Conservation (phyloP, 1,140 invertebrate species). For the Sarcophaga peregrina region DNA sequence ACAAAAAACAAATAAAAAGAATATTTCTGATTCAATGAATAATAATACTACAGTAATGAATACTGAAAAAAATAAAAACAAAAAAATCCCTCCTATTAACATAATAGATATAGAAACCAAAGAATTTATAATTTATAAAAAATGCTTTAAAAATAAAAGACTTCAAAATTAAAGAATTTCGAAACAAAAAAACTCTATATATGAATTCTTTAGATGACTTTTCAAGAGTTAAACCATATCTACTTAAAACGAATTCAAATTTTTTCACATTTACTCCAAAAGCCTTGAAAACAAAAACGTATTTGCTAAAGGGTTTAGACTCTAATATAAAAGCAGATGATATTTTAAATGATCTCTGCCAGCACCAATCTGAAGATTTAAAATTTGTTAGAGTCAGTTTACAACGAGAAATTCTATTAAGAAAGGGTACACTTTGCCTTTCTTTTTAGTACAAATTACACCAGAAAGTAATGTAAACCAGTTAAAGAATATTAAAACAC, state of each 20-base stretch:
- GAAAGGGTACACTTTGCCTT: too few species aligned
- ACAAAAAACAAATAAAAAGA: background rate
- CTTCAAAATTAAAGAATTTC: slow-evolving; percentile 14
- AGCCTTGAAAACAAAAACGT: background rate
- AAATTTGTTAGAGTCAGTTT: slow-evolving; percentile 31
- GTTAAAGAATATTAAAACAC: slow-evolving; percentile 41
- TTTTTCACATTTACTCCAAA: slow-evolving; percentile 30
- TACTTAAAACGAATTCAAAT: background rate
- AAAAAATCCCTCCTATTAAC: background rate
- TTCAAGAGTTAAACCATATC: background rate
- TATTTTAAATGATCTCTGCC: slow-evolving; percentile 5
- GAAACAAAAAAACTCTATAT: background rate
- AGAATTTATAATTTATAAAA: slow-evolving; percentile 29
- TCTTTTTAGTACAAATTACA: slow-evolving; percentile 36
- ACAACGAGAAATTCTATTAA: background rate
- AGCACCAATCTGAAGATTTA: background rate
- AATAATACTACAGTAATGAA: background rate
- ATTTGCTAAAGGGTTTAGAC: slow-evolving; percentile 28
- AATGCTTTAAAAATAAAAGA: slow-evolving; percentile 6
- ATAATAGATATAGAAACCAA: background rate
- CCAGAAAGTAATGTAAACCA: background rate
- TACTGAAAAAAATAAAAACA: background rate
- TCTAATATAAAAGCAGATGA: background rate
- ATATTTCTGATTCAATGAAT: background rate
- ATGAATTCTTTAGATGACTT: background rate